These are phyloP conservation scores for Pegea sp. DNA, from an alignment of 23 tunicate genomes.

Conservation along the genomic window DNA sequence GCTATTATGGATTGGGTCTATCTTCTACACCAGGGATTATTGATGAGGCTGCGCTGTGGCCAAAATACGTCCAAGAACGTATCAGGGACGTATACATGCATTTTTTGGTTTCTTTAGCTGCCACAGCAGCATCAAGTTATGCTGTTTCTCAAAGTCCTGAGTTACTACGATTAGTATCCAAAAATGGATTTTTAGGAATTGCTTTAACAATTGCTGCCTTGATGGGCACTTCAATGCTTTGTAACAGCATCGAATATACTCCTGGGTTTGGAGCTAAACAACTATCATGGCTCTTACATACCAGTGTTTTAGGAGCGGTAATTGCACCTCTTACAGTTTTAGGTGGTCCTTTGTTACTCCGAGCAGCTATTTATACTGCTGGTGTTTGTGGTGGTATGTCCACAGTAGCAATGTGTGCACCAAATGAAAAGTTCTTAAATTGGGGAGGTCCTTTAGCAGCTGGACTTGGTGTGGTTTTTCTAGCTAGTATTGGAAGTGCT, in stretches of 20 bases:
- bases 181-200: slow-evolving; percentile 56
- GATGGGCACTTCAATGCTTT: slow-evolving; percentile 70
- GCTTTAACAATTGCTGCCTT: slow-evolving; percentile 47
- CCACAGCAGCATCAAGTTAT: slow-evolving; percentile 71
- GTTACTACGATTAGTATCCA: slow-evolving; percentile 42
- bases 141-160: slow-evolving; percentile 58
- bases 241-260: slow-evolving; percentile 56
- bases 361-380: slow-evolving; percentile 96
- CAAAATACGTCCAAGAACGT: slow-evolving; percentile 49
- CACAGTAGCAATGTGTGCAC: slow-evolving; percentile 85
- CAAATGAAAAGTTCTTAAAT: slow-evolving; percentile 62
- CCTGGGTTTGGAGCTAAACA: slow-evolving; percentile 90
- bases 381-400: slow-evolving; percentile 88
- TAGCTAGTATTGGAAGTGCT: slow-evolving; percentile 69
- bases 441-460: slow-evolving; percentile 92
- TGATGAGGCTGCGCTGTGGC: slow-evolving; percentile 78
- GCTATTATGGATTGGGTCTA: slow-evolving; percentile 82
- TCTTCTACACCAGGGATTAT: slow-evolving; percentile 33
- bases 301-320: slow-evolving; percentile 89
- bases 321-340: slow-evolving; percentile 71
- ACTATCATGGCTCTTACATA: slow-evolving; percentile 61
- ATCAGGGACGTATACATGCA: slow-evolving; percentile 68
- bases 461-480: slow-evolving; percentile 82
- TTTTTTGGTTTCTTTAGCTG: slow-evolving; percentile 47
- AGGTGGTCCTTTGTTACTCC: slow-evolving; percentile 74